Conservation (phyloP, 2,888 invertebrate species). For the Stenurella melanura region DNA sequence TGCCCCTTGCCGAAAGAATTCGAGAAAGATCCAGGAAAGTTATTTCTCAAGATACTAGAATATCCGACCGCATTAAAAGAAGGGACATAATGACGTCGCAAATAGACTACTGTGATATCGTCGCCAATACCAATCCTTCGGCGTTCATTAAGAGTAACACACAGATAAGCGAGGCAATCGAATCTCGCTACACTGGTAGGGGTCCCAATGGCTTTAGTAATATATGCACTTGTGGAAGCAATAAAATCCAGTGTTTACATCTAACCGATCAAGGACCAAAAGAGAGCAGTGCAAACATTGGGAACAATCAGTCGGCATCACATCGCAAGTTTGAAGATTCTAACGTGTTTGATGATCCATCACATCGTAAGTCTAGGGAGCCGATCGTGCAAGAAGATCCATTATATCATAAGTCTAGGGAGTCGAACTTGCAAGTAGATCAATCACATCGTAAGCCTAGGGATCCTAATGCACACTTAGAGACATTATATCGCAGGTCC, state of each 20-base stretch:
- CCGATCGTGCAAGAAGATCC: no score
- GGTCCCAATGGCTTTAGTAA: background rate
- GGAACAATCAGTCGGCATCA: background rate
- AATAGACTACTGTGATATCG: constrained; percentile 56
- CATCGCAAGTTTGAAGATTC: background rate
- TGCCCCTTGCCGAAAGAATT: background rate
- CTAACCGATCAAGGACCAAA: background rate
- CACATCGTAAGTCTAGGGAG: no score
- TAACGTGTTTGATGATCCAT: constrained; percentile 32
- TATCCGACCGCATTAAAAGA: constrained; percentile 68
- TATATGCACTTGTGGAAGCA: background rate
- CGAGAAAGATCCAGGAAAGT: background rate
- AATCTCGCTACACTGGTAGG: constrained; percentile 33
- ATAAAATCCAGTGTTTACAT: background rate
- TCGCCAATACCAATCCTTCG: constrained; percentile 43
- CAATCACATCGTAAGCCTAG: no score
- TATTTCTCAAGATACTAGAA: constrained; percentile 64
- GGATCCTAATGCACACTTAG: no score
- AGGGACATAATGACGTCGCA: constrained; percentile 56
- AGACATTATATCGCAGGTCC: background rate
- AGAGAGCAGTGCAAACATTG: background rate
- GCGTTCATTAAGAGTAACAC: constrained; percentile 48
- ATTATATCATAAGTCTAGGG: no score
- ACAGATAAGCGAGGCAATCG: constrained; percentile 46
- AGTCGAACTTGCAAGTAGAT: no score